Conservation (phyloP, 2,888 invertebrate genomes). For the Rotaria macrura region DNA sequence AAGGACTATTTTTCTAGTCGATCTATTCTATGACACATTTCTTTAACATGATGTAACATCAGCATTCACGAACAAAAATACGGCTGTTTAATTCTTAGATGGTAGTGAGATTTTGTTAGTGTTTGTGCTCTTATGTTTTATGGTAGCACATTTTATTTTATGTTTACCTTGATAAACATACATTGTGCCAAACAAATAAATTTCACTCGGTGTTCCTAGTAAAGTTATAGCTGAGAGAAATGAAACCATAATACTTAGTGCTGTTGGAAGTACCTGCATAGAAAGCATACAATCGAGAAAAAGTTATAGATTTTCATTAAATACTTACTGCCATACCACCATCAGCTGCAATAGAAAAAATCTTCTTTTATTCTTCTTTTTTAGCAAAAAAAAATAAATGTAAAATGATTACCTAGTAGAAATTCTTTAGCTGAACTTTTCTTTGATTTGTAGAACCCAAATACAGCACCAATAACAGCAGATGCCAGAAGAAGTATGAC, state of each 20-base stretch:
- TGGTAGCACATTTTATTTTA: too few species aligned
- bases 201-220: constrained; percentile 27
- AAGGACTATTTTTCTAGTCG: too few species aligned
- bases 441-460: constrained; percentile 24
- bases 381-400: neutral
- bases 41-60: too few species aligned
- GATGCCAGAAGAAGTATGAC: constrained; percentile 21
- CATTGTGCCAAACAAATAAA: constrained; percentile 29
- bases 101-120: too few species aligned
- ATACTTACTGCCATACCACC: constrained; percentile 9
- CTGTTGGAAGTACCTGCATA: constrained; percentile 21
- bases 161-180: constrained; percentile 17
- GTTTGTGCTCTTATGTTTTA: too few species aligned
- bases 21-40: too few species aligned
- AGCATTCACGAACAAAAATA: too few species aligned
- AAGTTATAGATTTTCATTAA: neutral
- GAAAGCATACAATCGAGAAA: neutral
- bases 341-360: neutral
- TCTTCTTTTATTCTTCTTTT: neutral
- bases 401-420: constrained; percentile 10
- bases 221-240: constrained; percentile 27
- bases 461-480: constrained; percentile 29
- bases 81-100: too few species aligned
- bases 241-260: constrained; percentile 28
- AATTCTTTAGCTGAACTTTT: constrained; percentile 20